phyloP scores from a whole-genome alignment of 2,888 invertebrate species.

The Xestia rhomboidea region DNA sequence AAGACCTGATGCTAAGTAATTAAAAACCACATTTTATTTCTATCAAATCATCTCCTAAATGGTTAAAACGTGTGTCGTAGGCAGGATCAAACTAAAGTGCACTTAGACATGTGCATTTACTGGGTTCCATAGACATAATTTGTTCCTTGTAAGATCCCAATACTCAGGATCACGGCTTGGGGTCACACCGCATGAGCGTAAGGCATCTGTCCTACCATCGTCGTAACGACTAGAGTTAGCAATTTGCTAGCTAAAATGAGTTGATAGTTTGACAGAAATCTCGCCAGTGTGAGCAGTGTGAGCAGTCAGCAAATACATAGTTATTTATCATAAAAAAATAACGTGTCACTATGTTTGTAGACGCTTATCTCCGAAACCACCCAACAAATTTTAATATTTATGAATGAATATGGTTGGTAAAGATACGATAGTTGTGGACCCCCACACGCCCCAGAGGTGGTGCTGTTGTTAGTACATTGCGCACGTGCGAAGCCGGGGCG shows the following conservation, averaged over 20 bases:
- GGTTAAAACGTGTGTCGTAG: constrained; percentile 3
- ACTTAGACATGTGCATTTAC: constrained; percentile 58
- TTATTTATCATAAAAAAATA: background rate
- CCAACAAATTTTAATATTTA: background rate
- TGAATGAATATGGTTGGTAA: background rate
- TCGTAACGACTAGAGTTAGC: background rate
- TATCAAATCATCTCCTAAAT: constrained; percentile 8
- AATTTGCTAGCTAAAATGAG: background rate
- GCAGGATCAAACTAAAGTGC: constrained; percentile 54
- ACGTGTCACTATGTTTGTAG: background rate
- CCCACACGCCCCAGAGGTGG: background rate
- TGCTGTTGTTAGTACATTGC: background rate
- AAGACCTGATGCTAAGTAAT: background rate
- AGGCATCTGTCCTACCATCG: background rate
- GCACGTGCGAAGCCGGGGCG: background rate
- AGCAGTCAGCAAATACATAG: background rate
- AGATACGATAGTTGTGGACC: background rate
- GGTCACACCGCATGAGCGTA: background rate
- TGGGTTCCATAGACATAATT: constrained; percentile 47
- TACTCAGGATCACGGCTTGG: constrained; percentile 46
- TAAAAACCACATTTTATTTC: background rate
- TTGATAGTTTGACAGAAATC: background rate
- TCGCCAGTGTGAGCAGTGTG: background rate
- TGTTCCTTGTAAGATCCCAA: constrained; percentile 45
- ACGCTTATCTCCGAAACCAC: background rate